Conservation (phyloP, 2,113 vertebrate species). For the Anguilla rostrata region DNA sequence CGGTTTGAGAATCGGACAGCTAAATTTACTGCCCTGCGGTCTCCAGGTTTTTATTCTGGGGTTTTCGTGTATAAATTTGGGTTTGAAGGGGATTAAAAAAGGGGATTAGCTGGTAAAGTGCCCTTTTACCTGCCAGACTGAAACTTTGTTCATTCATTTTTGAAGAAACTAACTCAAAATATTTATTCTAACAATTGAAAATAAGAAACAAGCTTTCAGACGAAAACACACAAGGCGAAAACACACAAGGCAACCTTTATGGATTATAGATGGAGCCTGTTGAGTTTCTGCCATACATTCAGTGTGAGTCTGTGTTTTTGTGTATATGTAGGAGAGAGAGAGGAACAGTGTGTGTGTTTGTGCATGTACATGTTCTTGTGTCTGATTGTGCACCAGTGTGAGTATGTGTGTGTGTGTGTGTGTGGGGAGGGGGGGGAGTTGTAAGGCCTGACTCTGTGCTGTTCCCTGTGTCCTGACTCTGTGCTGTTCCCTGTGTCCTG, state of each 20-base stretch:
- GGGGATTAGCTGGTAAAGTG: conserved; percentile 67
- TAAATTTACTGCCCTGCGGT: conserved; percentile 73
- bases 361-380: neutral
- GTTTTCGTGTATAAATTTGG: conserved; percentile 67
- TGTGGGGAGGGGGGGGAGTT: neutral
- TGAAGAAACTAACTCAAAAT: neutral
- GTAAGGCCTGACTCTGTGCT: too few species aligned
- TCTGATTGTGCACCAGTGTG: neutral
- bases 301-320: too few species aligned
- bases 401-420: neutral
- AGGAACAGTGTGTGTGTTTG: neutral
- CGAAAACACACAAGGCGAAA: conserved; percentile 7
- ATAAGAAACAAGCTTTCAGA: conserved; percentile 44
- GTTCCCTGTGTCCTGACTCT: too few species aligned
- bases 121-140: conserved; percentile 59
- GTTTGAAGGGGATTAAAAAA: conserved; percentile 47
- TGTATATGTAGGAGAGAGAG: neutral
- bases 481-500: too few species aligned
- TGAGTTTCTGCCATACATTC: neutral
- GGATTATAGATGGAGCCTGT: conserved; percentile 33
- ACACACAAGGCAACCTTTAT: conserved; percentile 27
- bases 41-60: conserved; percentile 57
- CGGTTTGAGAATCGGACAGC: conserved; percentile 72
- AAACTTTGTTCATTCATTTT: neutral
- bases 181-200: conserved; percentile 1